phyloP scores from a whole-genome alignment of 1,140 invertebrate species.

The Portunus trituberculatus region DNA sequence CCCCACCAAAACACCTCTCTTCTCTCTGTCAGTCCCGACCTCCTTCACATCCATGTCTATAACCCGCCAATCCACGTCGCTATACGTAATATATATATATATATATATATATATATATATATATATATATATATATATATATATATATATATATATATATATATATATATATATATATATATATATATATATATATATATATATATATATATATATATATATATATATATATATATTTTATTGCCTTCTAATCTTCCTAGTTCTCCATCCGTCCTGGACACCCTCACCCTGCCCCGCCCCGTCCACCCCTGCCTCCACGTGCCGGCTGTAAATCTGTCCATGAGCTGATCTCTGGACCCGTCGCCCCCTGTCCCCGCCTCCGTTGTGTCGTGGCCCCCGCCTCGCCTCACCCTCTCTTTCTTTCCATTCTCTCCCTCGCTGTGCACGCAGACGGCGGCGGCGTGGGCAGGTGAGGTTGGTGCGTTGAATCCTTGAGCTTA shows the following conservation, averaged over 20 bases:
- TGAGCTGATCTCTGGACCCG: neutral
- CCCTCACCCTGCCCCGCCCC: neutral
- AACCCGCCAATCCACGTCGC: too few species aligned
- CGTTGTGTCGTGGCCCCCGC: neutral
- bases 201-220: neutral
- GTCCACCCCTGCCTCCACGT: neutral
- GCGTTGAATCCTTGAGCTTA: neutral
- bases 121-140: neutral
- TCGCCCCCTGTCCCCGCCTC: neutral
- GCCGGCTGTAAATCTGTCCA: neutral
- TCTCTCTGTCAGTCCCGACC: too few species aligned
- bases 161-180: slow-evolving; percentile 26
- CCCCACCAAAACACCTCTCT: too few species aligned
- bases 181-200: neutral
- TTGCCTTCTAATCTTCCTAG: neutral
- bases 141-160: slow-evolving; percentile 30
- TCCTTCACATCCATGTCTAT: too few species aligned
- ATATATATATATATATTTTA: neutral
- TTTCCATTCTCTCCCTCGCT: neutral
- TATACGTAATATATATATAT: neutral
- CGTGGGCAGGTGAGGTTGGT: neutral
- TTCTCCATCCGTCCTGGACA: neutral
- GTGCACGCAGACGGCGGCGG: neutral
- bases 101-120: neutral
- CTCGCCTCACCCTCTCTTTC: neutral